Conservation (phyloP, 2,113 vertebrate genomes). For the Daubentonia madagascariensis region DNA sequence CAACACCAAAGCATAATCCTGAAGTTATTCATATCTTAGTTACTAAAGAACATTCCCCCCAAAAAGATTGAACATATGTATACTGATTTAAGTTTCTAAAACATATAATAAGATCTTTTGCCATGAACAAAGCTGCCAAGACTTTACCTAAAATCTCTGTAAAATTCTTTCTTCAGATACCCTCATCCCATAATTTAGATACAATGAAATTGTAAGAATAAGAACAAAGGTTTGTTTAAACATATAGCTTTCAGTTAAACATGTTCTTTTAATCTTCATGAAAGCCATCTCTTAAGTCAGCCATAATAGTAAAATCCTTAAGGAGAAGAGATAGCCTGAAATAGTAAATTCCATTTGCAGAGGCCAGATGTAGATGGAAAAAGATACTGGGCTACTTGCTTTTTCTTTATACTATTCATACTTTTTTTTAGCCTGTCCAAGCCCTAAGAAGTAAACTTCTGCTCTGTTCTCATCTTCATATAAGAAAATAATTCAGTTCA, state of each 20-base stretch:
- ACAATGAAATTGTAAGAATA: background rate
- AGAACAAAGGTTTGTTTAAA: background rate
- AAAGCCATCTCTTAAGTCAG: conserved; percentile 54
- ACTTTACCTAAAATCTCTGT: background rate
- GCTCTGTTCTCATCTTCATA: background rate
- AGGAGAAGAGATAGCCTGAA: conserved; percentile 18
- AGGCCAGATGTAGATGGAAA: background rate
- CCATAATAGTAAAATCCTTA: conserved; percentile 33
- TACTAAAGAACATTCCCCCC: background rate
- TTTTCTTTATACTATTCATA: background rate
- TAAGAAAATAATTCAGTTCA: background rate
- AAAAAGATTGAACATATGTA: background rate
- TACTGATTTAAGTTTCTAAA: background rate
- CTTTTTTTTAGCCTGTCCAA: background rate
- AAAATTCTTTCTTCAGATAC: background rate
- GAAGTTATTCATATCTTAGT: background rate
- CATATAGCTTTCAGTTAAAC: background rate
- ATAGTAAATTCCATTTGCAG: background rate
- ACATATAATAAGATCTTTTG: background rate
- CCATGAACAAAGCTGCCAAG: background rate
- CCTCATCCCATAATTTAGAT: background rate
- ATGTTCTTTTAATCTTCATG: conserved; percentile 45
- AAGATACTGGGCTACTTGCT: background rate
- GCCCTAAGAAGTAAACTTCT: background rate
- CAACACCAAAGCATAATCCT: background rate